Evolutionary conservation across 2,888 invertebrate species (phyloP).

Genomic region (Cephonodes hylas): DNA sequence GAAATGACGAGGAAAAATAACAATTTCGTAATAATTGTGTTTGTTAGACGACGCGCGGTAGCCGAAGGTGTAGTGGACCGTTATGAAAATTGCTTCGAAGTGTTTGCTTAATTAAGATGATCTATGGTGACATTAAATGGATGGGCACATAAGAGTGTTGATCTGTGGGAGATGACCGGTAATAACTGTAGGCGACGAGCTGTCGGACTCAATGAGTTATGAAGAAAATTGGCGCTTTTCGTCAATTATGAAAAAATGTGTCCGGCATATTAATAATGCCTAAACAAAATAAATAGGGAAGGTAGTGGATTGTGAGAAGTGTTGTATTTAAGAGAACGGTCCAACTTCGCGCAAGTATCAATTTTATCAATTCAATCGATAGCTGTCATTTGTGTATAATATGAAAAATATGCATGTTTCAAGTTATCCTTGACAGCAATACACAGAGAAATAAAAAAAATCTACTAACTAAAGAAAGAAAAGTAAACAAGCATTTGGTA

Average conservation of each 20-base stretch:
- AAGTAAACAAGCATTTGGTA: background rate
- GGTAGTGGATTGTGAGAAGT: no score
- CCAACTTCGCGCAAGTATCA: no score
- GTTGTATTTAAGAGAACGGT: background rate
- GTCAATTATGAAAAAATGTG: no score
- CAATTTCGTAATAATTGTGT: slow-evolving; percentile 31
- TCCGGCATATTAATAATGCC: no score
- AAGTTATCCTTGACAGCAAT: background rate
- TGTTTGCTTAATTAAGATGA: background rate
- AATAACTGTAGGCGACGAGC: background rate
- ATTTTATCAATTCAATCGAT: no score
- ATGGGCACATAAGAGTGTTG: background rate
- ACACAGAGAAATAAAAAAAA: background rate
- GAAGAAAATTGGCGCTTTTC: no score
- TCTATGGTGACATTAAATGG: background rate
- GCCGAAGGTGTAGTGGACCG: background rate
- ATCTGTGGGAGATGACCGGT: background rate
- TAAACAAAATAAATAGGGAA: no score
- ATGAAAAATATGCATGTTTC: no score
- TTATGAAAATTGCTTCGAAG: background rate
- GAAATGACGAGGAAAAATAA: slow-evolving; percentile 20
- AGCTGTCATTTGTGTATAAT: no score
- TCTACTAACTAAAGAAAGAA: background rate
- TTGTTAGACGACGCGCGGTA: slow-evolving; percentile 20
- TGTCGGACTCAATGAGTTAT: no score